Evolutionary conservation across 1,140 invertebrate genomes (phyloP).

Genomic region (Polyergus mexicanus): DNA sequence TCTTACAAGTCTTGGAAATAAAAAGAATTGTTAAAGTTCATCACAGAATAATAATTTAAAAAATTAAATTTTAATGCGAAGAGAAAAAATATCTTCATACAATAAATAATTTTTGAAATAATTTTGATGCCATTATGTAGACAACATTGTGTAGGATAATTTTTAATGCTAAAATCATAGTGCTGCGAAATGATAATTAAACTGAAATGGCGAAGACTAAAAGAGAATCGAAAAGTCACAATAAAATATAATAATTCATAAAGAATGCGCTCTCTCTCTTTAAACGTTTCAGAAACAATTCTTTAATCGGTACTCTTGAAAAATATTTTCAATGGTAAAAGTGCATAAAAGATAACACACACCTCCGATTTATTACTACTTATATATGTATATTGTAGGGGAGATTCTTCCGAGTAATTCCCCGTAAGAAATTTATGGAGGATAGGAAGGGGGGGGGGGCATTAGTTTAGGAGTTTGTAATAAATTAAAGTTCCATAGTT

Average conservation of each 20-base stretch:
- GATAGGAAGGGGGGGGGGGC: too few relatives aligned
- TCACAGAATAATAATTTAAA: neutral
- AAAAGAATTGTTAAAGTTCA: neutral
- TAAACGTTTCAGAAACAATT: neutral
- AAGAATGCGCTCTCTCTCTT: neutral
- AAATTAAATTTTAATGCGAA: conserved; percentile 14
- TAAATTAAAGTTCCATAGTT: too few relatives aligned
- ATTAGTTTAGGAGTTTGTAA: too few relatives aligned
- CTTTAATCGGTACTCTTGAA: neutral
- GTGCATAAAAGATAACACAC: too few relatives aligned
- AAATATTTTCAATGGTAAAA: neutral
- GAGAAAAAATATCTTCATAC: neutral
- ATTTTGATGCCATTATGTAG: neutral
- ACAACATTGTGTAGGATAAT: neutral
- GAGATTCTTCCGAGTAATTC: too few relatives aligned
- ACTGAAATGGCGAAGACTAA: neutral
- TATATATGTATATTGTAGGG: too few relatives aligned
- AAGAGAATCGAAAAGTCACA: neutral
- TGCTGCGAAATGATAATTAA: neutral
- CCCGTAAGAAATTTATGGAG: too few relatives aligned
- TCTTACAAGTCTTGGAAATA: neutral
- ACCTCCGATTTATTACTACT: too few relatives aligned
- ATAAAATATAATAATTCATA: neutral
- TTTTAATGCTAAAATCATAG: neutral
- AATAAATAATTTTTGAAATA: neutral